Base-by-base conservation (phyloP, 2,888 invertebrate genomes). In the Sclerodermus sp. region DNA sequence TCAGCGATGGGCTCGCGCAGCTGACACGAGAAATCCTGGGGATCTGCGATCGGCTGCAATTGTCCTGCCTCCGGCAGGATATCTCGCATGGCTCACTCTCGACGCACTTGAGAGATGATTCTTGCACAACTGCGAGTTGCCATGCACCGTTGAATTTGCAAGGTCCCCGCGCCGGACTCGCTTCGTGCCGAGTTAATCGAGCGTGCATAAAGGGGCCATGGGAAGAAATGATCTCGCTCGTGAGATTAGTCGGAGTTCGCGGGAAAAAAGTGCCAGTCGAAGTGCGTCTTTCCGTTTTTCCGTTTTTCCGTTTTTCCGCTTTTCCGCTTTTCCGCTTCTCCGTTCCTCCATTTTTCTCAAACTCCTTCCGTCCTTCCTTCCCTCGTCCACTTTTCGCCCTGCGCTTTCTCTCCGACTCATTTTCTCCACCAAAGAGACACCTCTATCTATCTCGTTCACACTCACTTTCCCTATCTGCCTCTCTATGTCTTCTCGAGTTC, bases 181-280 rank as follows among this genome's bases (percentile, higher is more conserved):
- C 49, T 23, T 23, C 8, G 49, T 58, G 58, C 58, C 42, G 45
- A 62, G 53, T 62, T 64, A 68, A 66, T 67, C 65, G 64, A 63
- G 67, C 63, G 65, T 66, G 61, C 54, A 60, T 23, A 62, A 56
- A 54, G 56, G 55, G 47, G 49, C 16, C 45, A 42, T 46, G 30
- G 47, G 49, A 64, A 66, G 61, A 66, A 66, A 59, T 62, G 53
- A 62, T 55, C 55, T 51, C 23, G n/a, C 17, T 42, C 15, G 37
- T 49, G 32, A 30, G 44, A 36, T 38, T 15, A 16, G 49, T 38
- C 31, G 43, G 32, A 34, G 29, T 29, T 38, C 15, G 23, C 4
- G 14, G 42, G 41, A 52, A 49, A 53, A 34, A 41, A 39, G 16
- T 41, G 17, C 40, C 47, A 17, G 23, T 40, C 42, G 45, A 36